phyloP scores from a whole-genome alignment of 2,113 vertebrate genomes.

The Pedionomus torquatus region DNA sequence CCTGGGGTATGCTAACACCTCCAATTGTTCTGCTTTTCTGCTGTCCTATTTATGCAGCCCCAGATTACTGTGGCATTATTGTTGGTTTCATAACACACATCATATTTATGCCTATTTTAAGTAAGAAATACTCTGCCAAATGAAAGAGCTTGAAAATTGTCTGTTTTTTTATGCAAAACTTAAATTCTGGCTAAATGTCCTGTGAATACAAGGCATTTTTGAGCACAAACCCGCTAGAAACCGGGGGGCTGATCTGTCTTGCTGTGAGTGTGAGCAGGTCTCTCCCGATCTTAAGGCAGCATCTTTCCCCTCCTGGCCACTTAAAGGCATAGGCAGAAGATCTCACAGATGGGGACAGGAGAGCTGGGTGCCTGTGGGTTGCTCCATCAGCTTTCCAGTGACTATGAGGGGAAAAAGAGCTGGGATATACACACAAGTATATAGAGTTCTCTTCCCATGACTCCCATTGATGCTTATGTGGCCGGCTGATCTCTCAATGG shows the following conservation, averaged over 20 bases:
- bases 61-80: background rate
- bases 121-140: background rate
- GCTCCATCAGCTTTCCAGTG: background rate
- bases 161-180: background rate
- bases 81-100: background rate
- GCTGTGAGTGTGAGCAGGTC: background rate
- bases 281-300: background rate
- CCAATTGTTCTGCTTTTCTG: background rate
- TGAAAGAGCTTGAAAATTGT: background rate
- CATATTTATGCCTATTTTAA: background rate
- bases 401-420: background rate
- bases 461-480: background rate
- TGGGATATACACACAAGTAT: background rate
- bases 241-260: background rate
- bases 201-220: background rate
- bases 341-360: background rate
- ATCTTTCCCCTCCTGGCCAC: background rate
- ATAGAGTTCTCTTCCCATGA: background rate
- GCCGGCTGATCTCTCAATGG: background rate
- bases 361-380: background rate
- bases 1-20: background rate
- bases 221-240: background rate
- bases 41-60: background rate
- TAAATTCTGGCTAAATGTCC: background rate
- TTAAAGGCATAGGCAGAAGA: background rate